A percentile compares a stretch with the other conserved stretches of the same genome.
These are phyloP conservation scores for Apis cerana DNA, from an alignment of 1,140 invertebrate genomes.

Conservation along the genomic window DNA sequence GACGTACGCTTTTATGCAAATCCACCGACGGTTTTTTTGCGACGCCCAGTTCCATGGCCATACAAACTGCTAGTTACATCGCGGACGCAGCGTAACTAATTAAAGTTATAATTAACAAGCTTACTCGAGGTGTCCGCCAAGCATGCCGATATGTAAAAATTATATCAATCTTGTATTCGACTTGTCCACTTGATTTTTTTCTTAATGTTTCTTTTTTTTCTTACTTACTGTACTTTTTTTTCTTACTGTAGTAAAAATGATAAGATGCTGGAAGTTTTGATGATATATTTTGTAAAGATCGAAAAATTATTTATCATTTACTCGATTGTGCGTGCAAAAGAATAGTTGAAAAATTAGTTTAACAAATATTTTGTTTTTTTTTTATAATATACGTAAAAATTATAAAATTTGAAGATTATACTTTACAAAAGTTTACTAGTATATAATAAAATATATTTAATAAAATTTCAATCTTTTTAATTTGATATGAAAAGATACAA, in stretches of 20 bases:
- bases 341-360: neutral
- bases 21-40: conserved; percentile 1
- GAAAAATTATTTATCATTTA: too few relatives aligned
- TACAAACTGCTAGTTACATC: conserved; percentile 24
- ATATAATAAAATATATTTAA: too few relatives aligned
- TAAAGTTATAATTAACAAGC: conserved; percentile 31
- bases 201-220: neutral
- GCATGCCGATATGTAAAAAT: neutral
- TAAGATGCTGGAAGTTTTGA: neutral
- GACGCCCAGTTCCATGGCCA: neutral
- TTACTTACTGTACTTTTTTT: too few relatives aligned
- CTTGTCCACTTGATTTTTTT: neutral
- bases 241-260: neutral
- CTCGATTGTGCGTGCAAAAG: neutral
- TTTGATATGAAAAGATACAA: too few relatives aligned
- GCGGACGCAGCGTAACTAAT: conserved; percentile 33
- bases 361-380: neutral
- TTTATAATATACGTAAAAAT: neutral
- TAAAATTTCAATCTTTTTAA: too few relatives aligned
- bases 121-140: neutral
- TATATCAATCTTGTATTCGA: neutral
- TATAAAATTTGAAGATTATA: neutral
- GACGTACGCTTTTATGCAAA: conserved; percentile 43
- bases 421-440: too few relatives aligned
- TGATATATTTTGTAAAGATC: too few relatives aligned